Evolutionary conservation across 2,797 vertebrate genomes (phyloP), one percentile per base, ranked within the genome.

Genomic region (Brachyrhaphis roseni): DNA sequence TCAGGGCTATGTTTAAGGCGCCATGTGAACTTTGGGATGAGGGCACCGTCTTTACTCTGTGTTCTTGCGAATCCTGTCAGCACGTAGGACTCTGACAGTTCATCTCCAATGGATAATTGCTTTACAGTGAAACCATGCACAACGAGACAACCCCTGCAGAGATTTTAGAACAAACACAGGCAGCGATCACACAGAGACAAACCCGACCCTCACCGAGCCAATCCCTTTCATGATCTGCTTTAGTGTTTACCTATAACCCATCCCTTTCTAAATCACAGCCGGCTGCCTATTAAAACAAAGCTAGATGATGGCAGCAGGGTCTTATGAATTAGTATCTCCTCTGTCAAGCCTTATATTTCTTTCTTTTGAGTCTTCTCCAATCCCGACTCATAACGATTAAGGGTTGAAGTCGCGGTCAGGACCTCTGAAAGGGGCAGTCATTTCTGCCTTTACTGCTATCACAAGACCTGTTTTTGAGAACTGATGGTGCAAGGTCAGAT

Each of bases 401-500:
- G 93, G 84, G 95, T 95, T 96, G 95, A 96, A 95, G 90, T 90
- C 70, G 55, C 85, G 92, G 94, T 95, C 94, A 95, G 75, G 82
- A 85, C 85, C 84, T 80, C 57, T 74, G 76, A 91, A 89, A 62
- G 51, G 72, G 82, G 74, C 80, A 72, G 86, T 83, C 74, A 0
- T 89, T 93, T 81, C 78, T 71, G 84, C 80, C 53, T 87, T 79
- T 89, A 80, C 83, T 85, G 90, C 91, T 91, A 93, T 94, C 89
- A 92, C 87, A 91, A 88, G 87, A 85, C 82, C 76, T 78, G 78
- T 64, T 88, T 88, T 77, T 31, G 20, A 90, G 80, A 87, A 85
- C 80, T 83, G 74, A 74, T 83, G 73, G 72, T 79, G 79, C 77
- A 70, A 91, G 87, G 91, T 94, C 92, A 91, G 89, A 90, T 92